Evolutionary conservation across 2,888 invertebrate genomes (phyloP), one percentile per base, ranked within the genome.

Genomic region (Lagria hirta): DNA sequence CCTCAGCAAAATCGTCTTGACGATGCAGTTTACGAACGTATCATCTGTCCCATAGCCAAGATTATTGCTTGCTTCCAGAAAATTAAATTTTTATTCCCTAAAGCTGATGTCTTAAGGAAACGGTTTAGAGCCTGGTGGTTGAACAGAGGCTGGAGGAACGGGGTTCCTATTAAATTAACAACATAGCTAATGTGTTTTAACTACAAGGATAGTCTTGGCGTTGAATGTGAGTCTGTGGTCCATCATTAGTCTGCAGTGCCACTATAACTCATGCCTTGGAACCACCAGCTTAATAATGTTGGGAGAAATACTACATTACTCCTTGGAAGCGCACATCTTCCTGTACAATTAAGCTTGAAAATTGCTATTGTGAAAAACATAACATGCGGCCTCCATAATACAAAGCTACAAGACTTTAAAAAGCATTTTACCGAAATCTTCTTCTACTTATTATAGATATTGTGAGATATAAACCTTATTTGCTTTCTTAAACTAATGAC

Each of bases 241-340:
- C 64, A 63, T 64, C 64, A 65, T 65, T 66, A 64, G 60, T 65
- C 64, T 66, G 62, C 62, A 60, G 60, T 53, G 63, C 56, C 55
- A 51, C 54, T 54, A 55, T 64, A 66, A 66, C 63, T 67, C 65
- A 66, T 61, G 62, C 59, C 64, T 51, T 52, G 48, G 52, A 65
- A 66, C 69, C 68, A 62, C 68, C 58, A 57, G 65, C 65, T 68
- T 69, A 69, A 70, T 69, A 68, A 69, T 64, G 66, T 64, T 64
- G 61, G 59, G 58, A 61, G 49, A 55, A 58, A 41, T 42, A 54
- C 49, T 52, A 57, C 51, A 54, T 55, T 57, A 57, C 51, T 57
- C 49, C 47, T 48, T 27, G 18, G n/a, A 20, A 22, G n/a, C 20
- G 23, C 13, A 13, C 7, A n/a, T 8, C 14, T 27, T 27, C n/a